Evolutionary conservation across 2,113 vertebrate genomes (phyloP).

Genomic region (Hippoglossus stenolepis): DNA sequence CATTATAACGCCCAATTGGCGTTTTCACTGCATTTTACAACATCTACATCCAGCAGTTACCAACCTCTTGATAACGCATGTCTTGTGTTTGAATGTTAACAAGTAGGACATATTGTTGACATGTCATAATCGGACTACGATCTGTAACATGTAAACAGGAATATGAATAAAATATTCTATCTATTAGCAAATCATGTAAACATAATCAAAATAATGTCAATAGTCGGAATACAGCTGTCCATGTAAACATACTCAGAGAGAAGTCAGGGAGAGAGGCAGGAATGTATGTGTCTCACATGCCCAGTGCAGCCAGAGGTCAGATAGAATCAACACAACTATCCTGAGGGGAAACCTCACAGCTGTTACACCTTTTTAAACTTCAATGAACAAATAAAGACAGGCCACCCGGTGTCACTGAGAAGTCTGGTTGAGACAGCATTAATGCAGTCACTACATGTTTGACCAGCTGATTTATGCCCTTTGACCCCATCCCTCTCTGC

Average conservation of each 20-base stretch:
- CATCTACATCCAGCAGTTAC: too few relatives aligned
- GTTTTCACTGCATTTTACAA: too few relatives aligned
- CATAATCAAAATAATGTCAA: background rate
- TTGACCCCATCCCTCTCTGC: slow-evolving; percentile 35
- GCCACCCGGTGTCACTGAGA: slow-evolving; percentile 1
- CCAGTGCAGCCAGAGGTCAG: slow-evolving; percentile 41
- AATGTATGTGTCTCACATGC: slow-evolving; percentile 33
- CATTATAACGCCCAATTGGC: background rate
- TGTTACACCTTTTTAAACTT: background rate
- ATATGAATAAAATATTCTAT: too few relatives aligned
- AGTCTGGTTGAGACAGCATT: slow-evolving; percentile 10
- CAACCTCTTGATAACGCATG: too few relatives aligned
- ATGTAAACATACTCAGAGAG: background rate
- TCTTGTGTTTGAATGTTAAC: too few relatives aligned
- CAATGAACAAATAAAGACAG: background rate
- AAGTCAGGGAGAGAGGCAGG: slow-evolving; percentile 31
- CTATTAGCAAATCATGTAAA: too few relatives aligned
- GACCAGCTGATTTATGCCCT: slow-evolving; percentile 41
- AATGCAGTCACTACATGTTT: slow-evolving; percentile 18
- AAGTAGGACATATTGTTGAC: too few relatives aligned
- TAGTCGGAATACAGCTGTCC: background rate
- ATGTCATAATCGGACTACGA: too few relatives aligned
- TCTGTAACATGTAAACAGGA: too few relatives aligned
- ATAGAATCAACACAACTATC: background rate
- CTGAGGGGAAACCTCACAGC: background rate